Percentiles rank a stretch among this genome's conserved stretches.
phyloP scores from a whole-genome alignment of 2,888 invertebrate genomes.

The Helobdella robusta region DNA sequence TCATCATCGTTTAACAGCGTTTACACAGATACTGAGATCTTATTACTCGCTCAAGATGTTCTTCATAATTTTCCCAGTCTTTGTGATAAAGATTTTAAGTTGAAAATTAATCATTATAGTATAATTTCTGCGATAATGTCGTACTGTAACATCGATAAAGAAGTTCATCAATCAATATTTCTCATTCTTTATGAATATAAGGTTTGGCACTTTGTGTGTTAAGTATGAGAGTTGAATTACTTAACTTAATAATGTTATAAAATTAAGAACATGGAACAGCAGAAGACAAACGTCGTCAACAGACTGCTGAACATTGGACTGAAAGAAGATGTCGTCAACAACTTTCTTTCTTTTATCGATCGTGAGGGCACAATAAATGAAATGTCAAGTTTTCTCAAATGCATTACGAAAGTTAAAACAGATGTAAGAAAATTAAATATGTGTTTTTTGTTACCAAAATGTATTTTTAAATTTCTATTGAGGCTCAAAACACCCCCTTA shows the following conservation, averaged over 20 bases:
- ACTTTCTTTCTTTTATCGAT: constrained; percentile 61
- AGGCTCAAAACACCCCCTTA: not conserved
- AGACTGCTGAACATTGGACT: constrained; percentile 62
- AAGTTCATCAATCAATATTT: constrained; percentile 44
- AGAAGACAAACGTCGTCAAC: constrained; percentile 64
- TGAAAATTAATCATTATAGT: constrained; percentile 44
- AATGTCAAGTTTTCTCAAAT: constrained; percentile 57
- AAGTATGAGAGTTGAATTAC: not conserved
- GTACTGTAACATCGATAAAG: constrained; percentile 68
- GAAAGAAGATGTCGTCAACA: constrained; percentile 59
- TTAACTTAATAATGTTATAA: not conserved
- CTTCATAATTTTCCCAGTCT: constrained; percentile 61
- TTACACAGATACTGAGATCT: constrained; percentile 74
- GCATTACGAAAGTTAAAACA: constrained; percentile 61
- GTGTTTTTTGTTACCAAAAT: too few species aligned
- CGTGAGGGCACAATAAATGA: constrained; percentile 60
- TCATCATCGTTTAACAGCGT: constrained; percentile 56
- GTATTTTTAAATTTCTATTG: too few species aligned
- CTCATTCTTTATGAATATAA: constrained; percentile 40
- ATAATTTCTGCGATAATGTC: constrained; percentile 60
- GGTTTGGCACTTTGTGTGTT: constrained; percentile 24
- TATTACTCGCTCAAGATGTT: constrained; percentile 63
- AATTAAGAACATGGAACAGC: constrained; percentile 56
- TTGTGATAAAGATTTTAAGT: constrained; percentile 41
- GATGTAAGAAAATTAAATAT: constrained; percentile 9